phyloP scores from a whole-genome alignment of 2,797 vertebrate genomes.

The Acanthis flammea region DNA sequence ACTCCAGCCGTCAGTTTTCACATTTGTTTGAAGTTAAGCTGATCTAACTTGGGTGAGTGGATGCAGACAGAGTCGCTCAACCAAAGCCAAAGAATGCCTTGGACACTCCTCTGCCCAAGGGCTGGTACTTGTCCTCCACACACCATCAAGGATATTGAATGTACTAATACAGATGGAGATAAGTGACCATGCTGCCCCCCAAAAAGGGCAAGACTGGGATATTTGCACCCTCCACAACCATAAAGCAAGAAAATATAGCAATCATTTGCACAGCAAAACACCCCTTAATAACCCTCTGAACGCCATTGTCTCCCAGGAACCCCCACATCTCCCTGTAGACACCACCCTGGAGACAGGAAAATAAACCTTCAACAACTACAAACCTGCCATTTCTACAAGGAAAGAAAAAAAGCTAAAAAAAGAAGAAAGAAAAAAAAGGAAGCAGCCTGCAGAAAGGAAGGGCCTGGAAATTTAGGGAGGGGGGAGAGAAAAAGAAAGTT shows the following conservation, averaged over 20 bases:
- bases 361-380: background rate
- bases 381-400: background rate
- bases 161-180: background rate
- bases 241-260: background rate
- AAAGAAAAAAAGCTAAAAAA: background rate
- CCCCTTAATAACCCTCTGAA: background rate
- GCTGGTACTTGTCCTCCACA: accelerated
- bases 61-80: background rate
- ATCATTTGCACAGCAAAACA: background rate
- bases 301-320: background rate
- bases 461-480: background rate
- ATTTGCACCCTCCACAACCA: background rate
- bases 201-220: background rate
- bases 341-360: background rate
- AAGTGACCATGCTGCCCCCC: background rate
- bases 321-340: background rate
- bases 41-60: slow-evolving; percentile 14
- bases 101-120: accelerated
- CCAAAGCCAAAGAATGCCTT: background rate
- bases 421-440: too few species aligned
- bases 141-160: background rate
- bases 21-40: slow-evolving; percentile 51
- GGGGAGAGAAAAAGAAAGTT: accelerated
- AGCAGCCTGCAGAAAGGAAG: background rate
- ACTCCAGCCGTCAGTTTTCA: background rate